Conservation (phyloP, 2,888 invertebrate species). For the Muscina levida region DNA sequence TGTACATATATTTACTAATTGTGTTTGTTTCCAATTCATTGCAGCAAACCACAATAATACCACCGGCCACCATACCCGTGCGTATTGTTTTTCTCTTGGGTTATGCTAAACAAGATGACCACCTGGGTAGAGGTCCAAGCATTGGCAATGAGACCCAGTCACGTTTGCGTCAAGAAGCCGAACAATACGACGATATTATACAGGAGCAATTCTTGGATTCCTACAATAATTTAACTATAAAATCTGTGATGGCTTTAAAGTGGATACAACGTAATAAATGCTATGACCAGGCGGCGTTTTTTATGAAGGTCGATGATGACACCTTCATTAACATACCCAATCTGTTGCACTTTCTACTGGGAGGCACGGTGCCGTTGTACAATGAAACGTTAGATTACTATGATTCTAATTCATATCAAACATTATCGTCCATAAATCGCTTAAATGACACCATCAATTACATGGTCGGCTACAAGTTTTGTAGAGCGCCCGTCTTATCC, state of each 20-base stretch:
- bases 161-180: conserved; percentile 84
- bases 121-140: not conserved
- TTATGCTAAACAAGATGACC: conserved; percentile 70
- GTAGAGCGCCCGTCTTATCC: conserved; percentile 87
- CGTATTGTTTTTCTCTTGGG: conserved; percentile 77
- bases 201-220: conserved; percentile 91
- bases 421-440: conserved; percentile 73
- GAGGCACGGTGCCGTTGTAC: conserved; percentile 79
- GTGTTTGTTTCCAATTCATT: conserved; percentile 31
- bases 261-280: conserved; percentile 87
- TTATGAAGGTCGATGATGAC: conserved; percentile 93
- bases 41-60: conserved; percentile 52
- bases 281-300: conserved; percentile 82
- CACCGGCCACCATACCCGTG: conserved; percentile 67
- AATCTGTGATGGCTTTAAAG: conserved; percentile 91
- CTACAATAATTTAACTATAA: conserved; percentile 92
- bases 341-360: conserved; percentile 81
- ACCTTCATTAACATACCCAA: conserved; percentile 90
- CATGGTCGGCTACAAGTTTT: conserved; percentile 89
- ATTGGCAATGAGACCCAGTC: conserved; percentile 82
- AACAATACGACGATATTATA: conserved; percentile 87
- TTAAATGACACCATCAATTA: conserved; percentile 80
- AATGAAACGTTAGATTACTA: conserved; percentile 77
- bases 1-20: conserved; percentile 4
- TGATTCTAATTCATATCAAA: conserved; percentile 73